A percentile compares a stretch with the other conserved stretches of the same genome.
Evolutionary conservation across 2,113 vertebrate species (phyloP).

Genomic region (Atlantisia rogersi): DNA sequence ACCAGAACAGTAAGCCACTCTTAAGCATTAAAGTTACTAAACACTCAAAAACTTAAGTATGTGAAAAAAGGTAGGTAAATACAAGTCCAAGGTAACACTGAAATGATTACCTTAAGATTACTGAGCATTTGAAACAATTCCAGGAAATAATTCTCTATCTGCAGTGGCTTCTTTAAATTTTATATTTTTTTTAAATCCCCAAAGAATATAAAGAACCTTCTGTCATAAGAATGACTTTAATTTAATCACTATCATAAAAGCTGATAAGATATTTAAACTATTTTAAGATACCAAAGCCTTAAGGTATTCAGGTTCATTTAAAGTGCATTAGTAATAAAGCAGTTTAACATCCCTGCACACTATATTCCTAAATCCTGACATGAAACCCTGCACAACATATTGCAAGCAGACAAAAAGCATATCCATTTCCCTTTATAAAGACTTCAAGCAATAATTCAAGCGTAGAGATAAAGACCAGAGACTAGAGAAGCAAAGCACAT

Average conservation of each 20-base stretch:
- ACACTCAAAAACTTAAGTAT: not conserved
- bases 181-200: not conserved
- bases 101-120: not conserved
- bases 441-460: not conserved
- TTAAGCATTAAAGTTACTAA: not conserved
- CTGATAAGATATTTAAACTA: slow-evolving; percentile 6
- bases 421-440: not conserved
- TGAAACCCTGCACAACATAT: not conserved
- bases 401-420: slow-evolving; percentile 8
- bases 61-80: not conserved
- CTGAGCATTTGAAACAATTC: not conserved
- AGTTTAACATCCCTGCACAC: slow-evolving; percentile 12
- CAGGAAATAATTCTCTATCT: not conserved
- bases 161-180: not conserved
- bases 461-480: not conserved
- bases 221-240: not conserved
- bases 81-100: not conserved
- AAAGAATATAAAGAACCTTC: not conserved
- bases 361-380: not conserved
- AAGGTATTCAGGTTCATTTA: slow-evolving; percentile 28
- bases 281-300: not conserved
- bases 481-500: not conserved
- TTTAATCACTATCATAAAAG: slow-evolving; percentile 15
- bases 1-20: not conserved
- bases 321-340: slow-evolving; percentile 28